Evolutionary conservation across 2,888 invertebrate genomes (phyloP).

Genomic region (Urechis unicinctus): DNA sequence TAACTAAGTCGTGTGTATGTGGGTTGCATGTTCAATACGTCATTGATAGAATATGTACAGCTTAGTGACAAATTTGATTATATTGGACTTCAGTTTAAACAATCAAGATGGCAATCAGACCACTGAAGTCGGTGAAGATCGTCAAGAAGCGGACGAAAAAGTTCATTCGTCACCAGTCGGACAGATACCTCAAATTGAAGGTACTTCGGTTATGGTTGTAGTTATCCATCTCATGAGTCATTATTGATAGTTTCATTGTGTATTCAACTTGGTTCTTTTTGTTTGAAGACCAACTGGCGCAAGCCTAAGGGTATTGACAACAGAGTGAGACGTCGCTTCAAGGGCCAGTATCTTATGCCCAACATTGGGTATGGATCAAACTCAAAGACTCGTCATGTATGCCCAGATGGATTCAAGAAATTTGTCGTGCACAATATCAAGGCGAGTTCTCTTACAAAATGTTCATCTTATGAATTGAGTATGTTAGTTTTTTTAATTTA

Average conservation of each 20-base stretch:
- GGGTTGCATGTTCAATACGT: too few relatives aligned
- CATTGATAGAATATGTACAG: too few relatives aligned
- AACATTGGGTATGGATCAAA: constrained; percentile 98
- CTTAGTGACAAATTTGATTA: too few relatives aligned
- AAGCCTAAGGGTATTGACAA: constrained; percentile 99
- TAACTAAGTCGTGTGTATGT: too few relatives aligned
- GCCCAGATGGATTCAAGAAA: constrained; percentile 96
- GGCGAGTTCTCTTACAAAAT: too few relatives aligned
- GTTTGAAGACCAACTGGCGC: constrained; percentile 75
- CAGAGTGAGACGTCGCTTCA: constrained; percentile 96
- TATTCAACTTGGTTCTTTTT: constrained; percentile 1
- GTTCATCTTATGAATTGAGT: too few relatives aligned
- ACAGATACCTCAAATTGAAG: constrained; percentile 92
- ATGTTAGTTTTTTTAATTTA: too few relatives aligned
- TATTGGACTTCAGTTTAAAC: too few relatives aligned
- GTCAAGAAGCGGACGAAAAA: constrained; percentile 97
- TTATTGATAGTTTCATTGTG: background rate
- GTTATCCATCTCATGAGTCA: background rate
- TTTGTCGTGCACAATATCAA: constrained; percentile 82
- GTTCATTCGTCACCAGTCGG: constrained; percentile 97
- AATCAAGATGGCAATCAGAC: background rate
- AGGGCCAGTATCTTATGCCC: constrained; percentile 98
- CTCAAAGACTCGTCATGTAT: constrained; percentile 89
- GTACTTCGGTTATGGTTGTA: constrained; percentile 50
- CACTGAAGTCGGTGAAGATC: constrained; percentile 53